Percentiles rank a stretch among this genome's conserved stretches.
phyloP scores from a whole-genome alignment of 2,888 invertebrate genomes.

The Amblyteles armatorius region DNA sequence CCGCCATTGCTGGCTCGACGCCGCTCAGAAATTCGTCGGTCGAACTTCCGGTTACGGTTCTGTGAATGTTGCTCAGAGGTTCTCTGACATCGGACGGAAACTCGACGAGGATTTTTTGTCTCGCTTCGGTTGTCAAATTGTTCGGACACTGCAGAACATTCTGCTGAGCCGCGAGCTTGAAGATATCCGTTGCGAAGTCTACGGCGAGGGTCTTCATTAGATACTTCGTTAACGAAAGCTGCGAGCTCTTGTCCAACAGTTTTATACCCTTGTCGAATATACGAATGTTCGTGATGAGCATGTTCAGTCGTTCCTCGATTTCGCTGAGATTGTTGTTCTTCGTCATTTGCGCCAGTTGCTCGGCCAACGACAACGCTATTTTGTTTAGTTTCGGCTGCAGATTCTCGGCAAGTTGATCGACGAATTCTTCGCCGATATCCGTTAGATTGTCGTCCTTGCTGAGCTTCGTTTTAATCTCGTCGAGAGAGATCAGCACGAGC shows the following conservation, averaged over 20 bases:
- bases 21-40: conserved; percentile 92
- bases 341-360: conserved; percentile 90
- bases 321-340: conserved; percentile 79
- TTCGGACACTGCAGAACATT: conserved; percentile 86
- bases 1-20: conserved; percentile 90
- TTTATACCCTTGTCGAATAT: conserved; percentile 93
- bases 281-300: conserved; percentile 90
- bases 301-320: conserved; percentile 92
- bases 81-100: conserved; percentile 89
- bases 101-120: conserved; percentile 90
- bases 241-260: conserved; percentile 87
- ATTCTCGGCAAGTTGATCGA: conserved; percentile 89
- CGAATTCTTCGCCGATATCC: conserved; percentile 89
- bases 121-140: conserved; percentile 87
- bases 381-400: conserved; percentile 91
- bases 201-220: conserved; percentile 93
- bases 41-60: conserved; percentile 88
- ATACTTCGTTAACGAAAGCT: conserved; percentile 91
- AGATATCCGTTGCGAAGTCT: conserved; percentile 92
- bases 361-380: conserved; percentile 88
- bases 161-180: conserved; percentile 92
- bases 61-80: conserved; percentile 89
- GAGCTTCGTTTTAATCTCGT: conserved; percentile 90
- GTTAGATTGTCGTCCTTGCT: conserved; percentile 85
- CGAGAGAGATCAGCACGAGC: conserved; percentile 88